Evolutionary conservation across 2,113 vertebrate genomes (phyloP), one percentile per base, ranked within the genome.

Genomic region (Nestor notabilis): DNA sequence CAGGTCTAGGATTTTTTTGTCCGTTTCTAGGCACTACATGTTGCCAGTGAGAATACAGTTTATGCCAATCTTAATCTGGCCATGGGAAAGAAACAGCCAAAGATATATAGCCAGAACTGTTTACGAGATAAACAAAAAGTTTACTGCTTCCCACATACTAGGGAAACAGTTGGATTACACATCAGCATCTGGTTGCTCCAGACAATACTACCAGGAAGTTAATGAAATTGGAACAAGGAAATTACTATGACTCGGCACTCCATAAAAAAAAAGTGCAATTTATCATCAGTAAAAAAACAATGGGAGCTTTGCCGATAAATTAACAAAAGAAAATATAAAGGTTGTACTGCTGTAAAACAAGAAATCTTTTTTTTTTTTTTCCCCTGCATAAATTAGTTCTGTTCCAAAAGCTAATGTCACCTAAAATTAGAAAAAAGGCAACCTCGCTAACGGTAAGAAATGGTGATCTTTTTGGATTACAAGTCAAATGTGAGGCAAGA

Each of bases 151-250:
- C 98, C 97, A 98, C 97, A 97, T 95, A 81, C 85, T 82, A 94
- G 97, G 97, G 97, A 97, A 98, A 97, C 98, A 96, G 95, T 97
- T 97, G 97, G 95, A 98, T 98, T 97, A 97, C 94, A 96, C 97
- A 96, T 98, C 97, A 97, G 97, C 90, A 79, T 96, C 96, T 98
- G 96, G 84, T 92, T 96, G 92, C 92, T 96, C 93, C 78, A 95
- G 97, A 98, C 98, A 98, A 98, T 98, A 95, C 97, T 89, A 97
- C 81, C 97, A 98, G 98, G 98, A 98, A 98, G 97, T 95, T 94
- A 97, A 97, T 95, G 96, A 97, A 97, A 98, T 87, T 80, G 92
- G 96, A 97, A 97, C 97, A 97, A 97, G 98, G 98, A 98, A 98
- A 98, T 97, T 83, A 94, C 97, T 95, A 55, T 89, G 98, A 98